Conservation (phyloP, 2,113 vertebrate species). For the Aldabrachelys gigantea region DNA sequence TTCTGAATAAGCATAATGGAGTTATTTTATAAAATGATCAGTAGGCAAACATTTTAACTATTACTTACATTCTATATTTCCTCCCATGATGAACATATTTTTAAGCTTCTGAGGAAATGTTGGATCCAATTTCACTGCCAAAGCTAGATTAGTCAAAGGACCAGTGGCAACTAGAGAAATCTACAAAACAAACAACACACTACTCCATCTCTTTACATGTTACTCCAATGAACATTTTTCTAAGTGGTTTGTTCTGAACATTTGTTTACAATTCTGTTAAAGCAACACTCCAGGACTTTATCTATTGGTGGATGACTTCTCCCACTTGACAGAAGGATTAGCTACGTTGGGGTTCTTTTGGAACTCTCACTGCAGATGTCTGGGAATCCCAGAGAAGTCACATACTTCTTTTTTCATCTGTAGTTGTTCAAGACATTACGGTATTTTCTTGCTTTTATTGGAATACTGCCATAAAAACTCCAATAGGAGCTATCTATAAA, state of each 20-base stretch:
- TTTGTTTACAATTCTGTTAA: background rate
- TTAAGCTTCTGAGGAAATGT: conserved; percentile 79
- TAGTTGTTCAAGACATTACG: too few relatives aligned
- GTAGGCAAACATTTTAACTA: too few relatives aligned
- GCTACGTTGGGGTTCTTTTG: background rate
- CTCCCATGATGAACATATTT: conserved; percentile 87
- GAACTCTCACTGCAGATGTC: background rate
- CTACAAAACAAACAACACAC: background rate
- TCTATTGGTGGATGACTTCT: background rate
- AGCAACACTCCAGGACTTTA: background rate
- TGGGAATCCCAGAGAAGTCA: background rate
- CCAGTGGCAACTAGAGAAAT: conserved; percentile 79
- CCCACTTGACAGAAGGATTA: background rate
- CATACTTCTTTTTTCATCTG: too few relatives aligned
- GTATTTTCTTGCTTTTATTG: too few relatives aligned
- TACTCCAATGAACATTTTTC: background rate
- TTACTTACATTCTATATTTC: conserved; percentile 84
- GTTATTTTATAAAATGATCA: too few relatives aligned
- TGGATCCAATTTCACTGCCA: conserved; percentile 85
- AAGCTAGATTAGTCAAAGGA: conserved; percentile 86
- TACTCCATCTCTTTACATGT: background rate
- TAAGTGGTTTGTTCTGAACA: background rate
- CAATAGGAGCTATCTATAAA: background rate
- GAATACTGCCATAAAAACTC: background rate
- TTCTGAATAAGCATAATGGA: background rate